Base-by-base conservation (phyloP, 2,888 invertebrate species). In the Nowickia ferox region DNA sequence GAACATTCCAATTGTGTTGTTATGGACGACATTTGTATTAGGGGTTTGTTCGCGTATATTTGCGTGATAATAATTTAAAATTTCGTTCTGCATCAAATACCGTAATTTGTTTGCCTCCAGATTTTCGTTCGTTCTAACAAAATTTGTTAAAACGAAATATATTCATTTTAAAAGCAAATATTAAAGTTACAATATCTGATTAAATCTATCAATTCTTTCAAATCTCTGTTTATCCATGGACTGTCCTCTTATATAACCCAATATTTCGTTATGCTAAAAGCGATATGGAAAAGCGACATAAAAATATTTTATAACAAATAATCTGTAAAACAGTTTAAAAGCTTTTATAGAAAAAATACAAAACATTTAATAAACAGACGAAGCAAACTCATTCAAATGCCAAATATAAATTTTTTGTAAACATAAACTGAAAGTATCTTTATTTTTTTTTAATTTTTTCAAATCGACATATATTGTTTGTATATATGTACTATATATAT, bases 281-380 rank as follows among this genome's bases (percentile, higher is more conserved):
- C 15, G 13, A 46, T 63, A 40, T 71, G 19, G 15, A 63, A 53
- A 59, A 30, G 13, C 9, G 57, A 66, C 65, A 63, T 61, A 44
- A 57, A 6, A 55, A 66, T 9, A 22, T 77, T 75, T 82, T 59
- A 51, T 65, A 51, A 76, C 74, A 75, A 85, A 63, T 78, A 82
- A 83, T 83, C 71, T 86, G 71, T 66, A 44, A 72, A 72, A 57
- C 38, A 44, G 57, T 57, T 51, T 71, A 57, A 84, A 76, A 65
- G 51, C 74, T 71, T 82, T 82, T 48, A 40, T n/a, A 79, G 8
- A 44, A 44, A 48, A 38, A 10, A 46, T 65, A 57, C 40, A 75
- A 69, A 66, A 38, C 48, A 57, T 57, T 48, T 19, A 38, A 46
- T 19, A 65, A 83, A 79, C 71, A 66, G n/a, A 8, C 42, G 11